Percentiles rank a stretch among this genome's conserved stretches.
phyloP scores from a whole-genome alignment of 2,888 invertebrate genomes.

The Lamproptera curius region DNA sequence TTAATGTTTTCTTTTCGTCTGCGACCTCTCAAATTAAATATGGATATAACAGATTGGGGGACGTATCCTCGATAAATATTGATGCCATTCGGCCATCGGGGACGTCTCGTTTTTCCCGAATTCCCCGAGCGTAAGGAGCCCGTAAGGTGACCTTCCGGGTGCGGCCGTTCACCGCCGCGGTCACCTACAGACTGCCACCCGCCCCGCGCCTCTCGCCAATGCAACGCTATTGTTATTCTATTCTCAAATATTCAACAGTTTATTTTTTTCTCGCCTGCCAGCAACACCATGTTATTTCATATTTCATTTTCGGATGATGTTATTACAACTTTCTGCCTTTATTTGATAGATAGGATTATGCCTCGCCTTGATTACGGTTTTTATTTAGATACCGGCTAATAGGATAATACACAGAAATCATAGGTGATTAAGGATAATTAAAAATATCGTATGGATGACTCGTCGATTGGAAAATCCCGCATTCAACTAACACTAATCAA shows the following conservation, averaged over 20 bases:
- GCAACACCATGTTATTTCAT: too few species aligned
- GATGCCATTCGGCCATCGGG: background rate
- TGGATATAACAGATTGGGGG: too few species aligned
- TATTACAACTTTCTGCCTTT: too few species aligned
- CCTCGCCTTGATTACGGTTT: too few species aligned
- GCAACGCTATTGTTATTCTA: conserved; percentile 20
- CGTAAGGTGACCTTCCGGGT: conserved; percentile 69
- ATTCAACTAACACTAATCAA: background rate
- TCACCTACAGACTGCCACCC: conserved; percentile 41
- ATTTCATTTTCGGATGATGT: too few species aligned
- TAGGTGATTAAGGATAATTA: background rate
- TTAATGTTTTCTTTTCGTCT: too few species aligned
- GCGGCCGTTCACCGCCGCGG: conserved; percentile 43
- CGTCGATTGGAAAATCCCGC: background rate
- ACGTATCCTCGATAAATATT: conserved; percentile 7
- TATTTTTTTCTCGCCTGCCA: background rate
- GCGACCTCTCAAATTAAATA: too few species aligned
- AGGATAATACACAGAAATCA: too few species aligned
- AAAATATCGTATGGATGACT: background rate
- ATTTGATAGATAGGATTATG: too few species aligned
- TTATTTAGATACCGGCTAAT: too few species aligned
- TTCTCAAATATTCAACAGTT: conserved; percentile 12
- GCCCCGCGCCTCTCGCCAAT: conserved; percentile 5
- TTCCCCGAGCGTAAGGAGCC: conserved; percentile 41
- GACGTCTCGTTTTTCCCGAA: conserved; percentile 36